Evolutionary conservation across 2,113 vertebrate genomes (phyloP).

Genomic region (Sinocyclocheilus grahami): DNA sequence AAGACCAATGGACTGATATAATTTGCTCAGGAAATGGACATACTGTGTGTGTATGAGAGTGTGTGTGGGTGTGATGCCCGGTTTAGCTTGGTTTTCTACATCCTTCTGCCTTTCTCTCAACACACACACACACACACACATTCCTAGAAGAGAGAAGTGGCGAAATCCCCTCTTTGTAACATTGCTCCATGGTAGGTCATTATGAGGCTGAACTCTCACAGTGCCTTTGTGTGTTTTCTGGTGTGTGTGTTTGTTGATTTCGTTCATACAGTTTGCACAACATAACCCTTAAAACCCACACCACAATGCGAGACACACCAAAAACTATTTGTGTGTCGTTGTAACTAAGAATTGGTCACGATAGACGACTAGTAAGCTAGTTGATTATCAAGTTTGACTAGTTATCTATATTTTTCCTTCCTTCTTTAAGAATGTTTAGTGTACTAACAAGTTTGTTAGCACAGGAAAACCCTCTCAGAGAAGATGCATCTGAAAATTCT

Average conservation of each 20-base stretch:
- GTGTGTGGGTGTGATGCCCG: conserved; percentile 47
- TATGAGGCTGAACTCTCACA: conserved; percentile 11
- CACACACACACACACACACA: conserved; percentile 15
- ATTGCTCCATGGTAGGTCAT: conserved; percentile 31
- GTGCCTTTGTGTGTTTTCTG: background rate
- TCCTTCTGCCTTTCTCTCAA: conserved; percentile 40
- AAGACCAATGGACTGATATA: conserved; percentile 43
- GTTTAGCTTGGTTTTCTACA: conserved; percentile 51
- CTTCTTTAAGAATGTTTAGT: background rate
- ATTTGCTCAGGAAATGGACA: conserved; percentile 51
- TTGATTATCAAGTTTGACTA: background rate
- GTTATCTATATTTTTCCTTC: background rate
- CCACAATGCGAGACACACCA: background rate
- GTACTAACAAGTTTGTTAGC: background rate
- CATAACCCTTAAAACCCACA: background rate
- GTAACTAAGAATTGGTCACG: background rate
- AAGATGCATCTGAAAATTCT: background rate
- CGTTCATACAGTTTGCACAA: background rate
- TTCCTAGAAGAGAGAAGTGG: conserved; percentile 54
- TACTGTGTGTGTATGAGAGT: conserved; percentile 38
- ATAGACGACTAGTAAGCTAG: background rate
- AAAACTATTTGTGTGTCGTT: background rate
- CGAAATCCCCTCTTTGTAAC: conserved; percentile 46
- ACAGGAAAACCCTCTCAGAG: background rate
- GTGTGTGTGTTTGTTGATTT: background rate